Evolutionary conservation across 2,888 invertebrate species (phyloP), one percentile per base, ranked within the genome.

Genomic region (Alcis repandata): DNA sequence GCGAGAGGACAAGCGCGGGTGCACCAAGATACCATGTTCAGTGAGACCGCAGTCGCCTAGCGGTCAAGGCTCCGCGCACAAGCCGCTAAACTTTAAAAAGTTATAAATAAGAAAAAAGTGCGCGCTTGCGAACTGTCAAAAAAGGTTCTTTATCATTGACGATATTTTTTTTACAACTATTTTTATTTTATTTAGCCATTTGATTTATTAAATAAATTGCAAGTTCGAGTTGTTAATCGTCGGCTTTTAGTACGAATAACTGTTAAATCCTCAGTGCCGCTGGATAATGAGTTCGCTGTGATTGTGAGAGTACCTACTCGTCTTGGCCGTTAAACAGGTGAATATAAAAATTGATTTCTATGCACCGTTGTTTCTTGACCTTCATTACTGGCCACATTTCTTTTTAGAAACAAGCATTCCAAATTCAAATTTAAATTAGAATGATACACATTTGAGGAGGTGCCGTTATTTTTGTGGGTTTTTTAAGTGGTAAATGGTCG

Each of bases 221-320:
- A 52, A 54, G 59, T 60, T 63, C 38, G 52, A 72, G 78, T 80
- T 80, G 79, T 83, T 85, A 85, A 86, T 87, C 82, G 77, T 79
- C 73, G 75, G 69, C 72, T 87, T 86, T 86, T 85, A 86, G 84
- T 87, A 85, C 86, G 81, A 86, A 84, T 90, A 90, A 91, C 91
- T 88, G 90, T 91, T 89, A 85, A 84, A 80, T 81, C 78, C 81
- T 82, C 83, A 85, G 89, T 89, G 88, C 77, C 86, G 83, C 85
- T 88, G 88, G 89, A 90, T 91, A 88, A 91, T 91, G 90, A 91
- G 87, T 87, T 88, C 86, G 83, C 84, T 81, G 89, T 91, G 90
- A 89, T 89, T 91, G 91, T 91, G 89, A 85, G 86, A 86, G 79
- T 76, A 79, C n/a, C n/a, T n/a, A n/a, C 60, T 59, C 86, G 82